Conservation (phyloP, 2,888 invertebrate genomes). For the Tethea ocularis region DNA sequence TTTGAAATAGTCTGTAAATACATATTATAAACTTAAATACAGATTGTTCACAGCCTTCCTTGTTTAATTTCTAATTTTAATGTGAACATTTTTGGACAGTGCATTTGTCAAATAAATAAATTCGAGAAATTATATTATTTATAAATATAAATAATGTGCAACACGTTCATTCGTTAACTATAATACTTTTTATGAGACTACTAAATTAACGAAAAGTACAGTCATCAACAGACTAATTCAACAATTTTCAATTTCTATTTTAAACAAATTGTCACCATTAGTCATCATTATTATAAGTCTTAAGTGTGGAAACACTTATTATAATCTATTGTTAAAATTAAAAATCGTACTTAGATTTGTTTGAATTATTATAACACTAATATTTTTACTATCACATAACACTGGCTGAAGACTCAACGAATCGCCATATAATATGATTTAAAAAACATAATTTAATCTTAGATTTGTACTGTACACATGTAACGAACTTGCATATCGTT, state of each 20-base stretch:
- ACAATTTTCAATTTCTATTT: conserved; percentile 33
- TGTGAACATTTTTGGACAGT: conserved; percentile 40
- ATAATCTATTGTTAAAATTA: background rate
- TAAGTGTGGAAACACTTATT: background rate
- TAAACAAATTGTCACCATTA: background rate
- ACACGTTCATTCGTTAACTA: conserved; percentile 21
- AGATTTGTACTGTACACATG: conserved; percentile 1
- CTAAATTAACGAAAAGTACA: conserved; percentile 30
- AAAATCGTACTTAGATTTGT: background rate
- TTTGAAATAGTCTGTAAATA: conserved; percentile 17
- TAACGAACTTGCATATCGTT: background rate
- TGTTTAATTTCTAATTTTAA: conserved; percentile 37
- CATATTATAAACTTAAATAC: conserved; percentile 24
- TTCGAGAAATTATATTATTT: conserved; percentile 15
- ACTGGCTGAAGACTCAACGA: conserved; percentile 64
- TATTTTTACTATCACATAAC: conserved; percentile 72
- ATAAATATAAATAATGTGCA: conserved; percentile 24
- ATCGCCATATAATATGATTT: conserved; percentile 46
- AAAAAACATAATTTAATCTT: conserved; percentile 14
- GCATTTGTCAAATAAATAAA: conserved; percentile 33
- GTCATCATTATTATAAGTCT: background rate
- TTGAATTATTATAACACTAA: conserved; percentile 16
- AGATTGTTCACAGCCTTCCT: conserved; percentile 68
- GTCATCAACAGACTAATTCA: conserved; percentile 30
- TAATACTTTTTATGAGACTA: conserved; percentile 37